Conservation (phyloP, 2,888 invertebrate species). For the Odontothrips loti region DNA sequence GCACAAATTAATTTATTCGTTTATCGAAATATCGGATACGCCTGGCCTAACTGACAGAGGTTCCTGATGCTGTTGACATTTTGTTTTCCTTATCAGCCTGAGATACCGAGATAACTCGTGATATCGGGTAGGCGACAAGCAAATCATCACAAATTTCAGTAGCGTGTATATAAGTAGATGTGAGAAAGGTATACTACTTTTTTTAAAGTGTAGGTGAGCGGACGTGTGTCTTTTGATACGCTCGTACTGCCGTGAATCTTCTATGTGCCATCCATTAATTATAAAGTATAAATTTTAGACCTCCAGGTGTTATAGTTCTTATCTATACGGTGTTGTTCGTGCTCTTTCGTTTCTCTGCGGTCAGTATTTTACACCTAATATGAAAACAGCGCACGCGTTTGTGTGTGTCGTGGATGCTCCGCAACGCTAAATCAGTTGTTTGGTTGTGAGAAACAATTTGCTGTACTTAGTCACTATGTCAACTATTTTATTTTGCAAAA, state of each 20-base stretch:
- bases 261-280: not conserved
- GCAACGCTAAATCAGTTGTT: too few relatives aligned
- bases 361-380: too few relatives aligned
- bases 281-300: not conserved
- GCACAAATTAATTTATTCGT: not conserved
- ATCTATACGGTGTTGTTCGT: not conserved
- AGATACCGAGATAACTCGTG: not conserved
- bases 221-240: not conserved
- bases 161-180: not conserved
- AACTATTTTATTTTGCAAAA: too few relatives aligned
- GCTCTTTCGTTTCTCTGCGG: not conserved
- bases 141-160: not conserved
- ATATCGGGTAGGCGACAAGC: slow-evolving; percentile 5
- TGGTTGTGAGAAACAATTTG: too few relatives aligned
- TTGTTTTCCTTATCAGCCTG: not conserved
- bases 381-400: too few relatives aligned
- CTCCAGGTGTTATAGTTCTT: not conserved
- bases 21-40: not conserved
- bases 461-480: too few relatives aligned
- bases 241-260: not conserved
- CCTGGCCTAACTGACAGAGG: not conserved
- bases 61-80: not conserved
- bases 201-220: not conserved
- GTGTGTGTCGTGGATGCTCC: too few relatives aligned
- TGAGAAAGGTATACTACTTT: not conserved